Percentiles rank a stretch among this genome's conserved stretches.
These are phyloP conservation scores for Kryptolebias marmoratus DNA, from an alignment of 2,113 vertebrate species.

Conservation along the genomic window DNA sequence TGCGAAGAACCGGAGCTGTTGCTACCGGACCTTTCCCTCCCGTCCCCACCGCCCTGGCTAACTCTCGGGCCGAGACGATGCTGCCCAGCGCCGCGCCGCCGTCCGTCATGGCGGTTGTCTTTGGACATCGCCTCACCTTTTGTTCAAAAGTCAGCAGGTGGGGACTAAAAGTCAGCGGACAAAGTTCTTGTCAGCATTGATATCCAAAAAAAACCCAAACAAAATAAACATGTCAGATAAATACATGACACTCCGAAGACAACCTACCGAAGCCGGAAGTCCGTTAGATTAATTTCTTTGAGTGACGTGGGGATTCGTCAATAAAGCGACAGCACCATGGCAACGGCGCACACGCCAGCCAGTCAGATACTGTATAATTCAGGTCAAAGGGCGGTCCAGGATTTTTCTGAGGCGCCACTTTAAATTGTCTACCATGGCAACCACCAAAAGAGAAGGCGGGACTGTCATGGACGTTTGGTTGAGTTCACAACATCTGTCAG, in stretches of 20 bases:
- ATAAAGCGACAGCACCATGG: slow-evolving; percentile 10
- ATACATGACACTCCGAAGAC: slow-evolving; percentile 53
- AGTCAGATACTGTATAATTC: slow-evolving; percentile 28
- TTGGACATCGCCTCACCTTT: slow-evolving; percentile 77
- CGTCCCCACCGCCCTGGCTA: slow-evolving; percentile 76
- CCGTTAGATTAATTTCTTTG: slow-evolving; percentile 11
- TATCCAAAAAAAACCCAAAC: background rate
- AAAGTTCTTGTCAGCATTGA: slow-evolving; percentile 41
- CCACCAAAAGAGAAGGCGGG: slow-evolving; percentile 56
- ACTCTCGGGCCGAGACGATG: slow-evolving; percentile 77
- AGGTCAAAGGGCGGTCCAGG: slow-evolving; percentile 41
- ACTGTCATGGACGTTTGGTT: slow-evolving; percentile 32
- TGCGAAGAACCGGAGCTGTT: slow-evolving; percentile 85
- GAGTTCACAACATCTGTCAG: slow-evolving; percentile 30
- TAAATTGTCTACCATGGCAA: slow-evolving; percentile 71
- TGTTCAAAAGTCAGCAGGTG: slow-evolving; percentile 1
- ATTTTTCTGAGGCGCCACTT: slow-evolving; percentile 38
- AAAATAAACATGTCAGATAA: slow-evolving; percentile 58
- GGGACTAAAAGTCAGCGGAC: background rate
- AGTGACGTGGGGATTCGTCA: slow-evolving; percentile 44
- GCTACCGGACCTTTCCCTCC: slow-evolving; percentile 83
- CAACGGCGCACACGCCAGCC: slow-evolving; percentile 6
- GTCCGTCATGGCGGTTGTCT: slow-evolving; percentile 80
- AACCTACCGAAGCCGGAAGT: slow-evolving; percentile 71
- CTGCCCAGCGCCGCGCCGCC: slow-evolving; percentile 80